Evolutionary conservation across 2,113 vertebrate species (phyloP), one percentile per base, ranked within the genome.

Genomic region (Ceyx cyanopectus): DNA sequence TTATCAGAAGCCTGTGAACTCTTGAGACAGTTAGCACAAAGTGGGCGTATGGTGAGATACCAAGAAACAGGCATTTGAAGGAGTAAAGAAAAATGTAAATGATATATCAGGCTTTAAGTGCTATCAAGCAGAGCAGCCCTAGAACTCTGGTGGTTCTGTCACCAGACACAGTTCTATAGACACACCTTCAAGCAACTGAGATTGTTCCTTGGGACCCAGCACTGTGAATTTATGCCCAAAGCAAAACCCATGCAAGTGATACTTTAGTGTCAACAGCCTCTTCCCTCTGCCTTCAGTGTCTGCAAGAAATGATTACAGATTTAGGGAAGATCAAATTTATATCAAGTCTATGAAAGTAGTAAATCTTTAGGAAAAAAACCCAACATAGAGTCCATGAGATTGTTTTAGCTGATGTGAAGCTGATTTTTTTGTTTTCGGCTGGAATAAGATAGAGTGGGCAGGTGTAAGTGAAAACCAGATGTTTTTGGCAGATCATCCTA

Each of bases 1-100:
- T 95, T 96, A 96, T 95, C 95, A 86, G 90, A 96, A 96, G 95
- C 83, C 93, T 93, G 88, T 96, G 90, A 96, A 96, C 93, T 86
- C 93, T 94, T 96, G 96, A 96, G 95, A 96, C 93, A 94, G 93
- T 96, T 96, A 96, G 92, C 93, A 96, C 92, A 95, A 93, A 90
- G 90, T 96, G 96, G 94, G 94, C 57, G 88, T 94, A 96, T 84
- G 93, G 92, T 86, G 83, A 96, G 94, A 96, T 94, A 94, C 77
- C 58, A 86, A 81, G 54, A 90, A 94, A 72, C 68, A 93, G 85
- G 73, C 93, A 84, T 95, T 84, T 96, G 90, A 95, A 96, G 80
- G 90, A 96, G 92, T 75, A 96, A 92, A 93, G 92, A 95, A 96
- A 96, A 96, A 95, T 95, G 88, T 92, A 93, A 94, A 87, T 67